These are phyloP conservation scores for Siniperca scherzeri DNA, from an alignment of 2,797 vertebrate species.

Conservation along the genomic window DNA sequence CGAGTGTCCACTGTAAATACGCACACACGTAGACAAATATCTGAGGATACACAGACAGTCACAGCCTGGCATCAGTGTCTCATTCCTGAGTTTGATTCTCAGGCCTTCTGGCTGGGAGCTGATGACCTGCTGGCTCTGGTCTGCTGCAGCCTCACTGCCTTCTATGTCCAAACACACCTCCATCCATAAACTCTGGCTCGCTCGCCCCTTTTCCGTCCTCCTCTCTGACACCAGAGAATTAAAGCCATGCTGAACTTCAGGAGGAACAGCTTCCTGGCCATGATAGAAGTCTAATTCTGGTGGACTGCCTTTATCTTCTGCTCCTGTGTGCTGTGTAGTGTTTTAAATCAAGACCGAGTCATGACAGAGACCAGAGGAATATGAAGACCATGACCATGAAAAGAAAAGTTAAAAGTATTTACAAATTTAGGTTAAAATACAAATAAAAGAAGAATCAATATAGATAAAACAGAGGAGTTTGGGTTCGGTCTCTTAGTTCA, in stretches of 20 bases:
- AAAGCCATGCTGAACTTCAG: conserved; percentile 34
- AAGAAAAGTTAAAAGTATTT: background rate
- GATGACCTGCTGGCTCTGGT: conserved; percentile 53
- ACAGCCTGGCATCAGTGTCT: conserved; percentile 36
- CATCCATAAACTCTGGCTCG: conserved; percentile 37
- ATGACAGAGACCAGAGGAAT: background rate
- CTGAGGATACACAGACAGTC: conserved; percentile 32
- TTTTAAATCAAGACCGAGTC: background rate
- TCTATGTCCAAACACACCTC: conserved; percentile 54
- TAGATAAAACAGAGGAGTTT: background rate
- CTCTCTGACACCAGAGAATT: conserved; percentile 40
- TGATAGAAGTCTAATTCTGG: background rate
- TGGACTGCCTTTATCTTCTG: background rate
- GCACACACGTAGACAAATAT: conserved; percentile 14
- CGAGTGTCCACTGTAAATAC: conserved; percentile 13
- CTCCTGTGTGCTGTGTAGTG: background rate
- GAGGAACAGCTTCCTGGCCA: background rate
- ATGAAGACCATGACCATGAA: background rate
- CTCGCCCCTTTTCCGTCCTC: background rate
- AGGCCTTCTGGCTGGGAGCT: conserved; percentile 34
- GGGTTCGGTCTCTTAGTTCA: too few relatives aligned
- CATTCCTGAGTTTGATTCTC: conserved; percentile 58
- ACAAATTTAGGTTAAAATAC: background rate
- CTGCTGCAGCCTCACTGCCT: conserved; percentile 44
- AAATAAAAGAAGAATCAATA: background rate